Evolutionary conservation across 2,113 vertebrate species (phyloP).

Genomic region (Climacteris rufus): DNA sequence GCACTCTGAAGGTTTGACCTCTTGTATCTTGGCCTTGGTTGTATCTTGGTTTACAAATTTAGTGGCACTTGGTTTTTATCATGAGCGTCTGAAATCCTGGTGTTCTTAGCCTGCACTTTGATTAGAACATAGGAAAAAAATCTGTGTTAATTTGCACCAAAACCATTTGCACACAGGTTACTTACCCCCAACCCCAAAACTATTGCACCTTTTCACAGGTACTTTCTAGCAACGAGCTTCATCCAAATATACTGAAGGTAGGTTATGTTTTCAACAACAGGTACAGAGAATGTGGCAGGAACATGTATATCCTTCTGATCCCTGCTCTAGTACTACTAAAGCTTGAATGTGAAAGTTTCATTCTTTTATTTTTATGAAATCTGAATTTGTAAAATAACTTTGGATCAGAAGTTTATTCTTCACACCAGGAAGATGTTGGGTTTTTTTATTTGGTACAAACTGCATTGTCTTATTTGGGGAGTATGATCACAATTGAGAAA

Average conservation of each 20-base stretch:
- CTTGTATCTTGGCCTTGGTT: not conserved
- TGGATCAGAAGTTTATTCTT: constrained; percentile 31
- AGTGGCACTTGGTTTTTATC: not conserved
- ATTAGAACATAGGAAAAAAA: constrained; percentile 17
- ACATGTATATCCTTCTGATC: not conserved
- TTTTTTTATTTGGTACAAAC: constrained; percentile 2
- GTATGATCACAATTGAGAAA: constrained; percentile 58
- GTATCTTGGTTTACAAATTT: not conserved
- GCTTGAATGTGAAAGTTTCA: not conserved
- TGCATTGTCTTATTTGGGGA: constrained; percentile 51
- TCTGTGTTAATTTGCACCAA: not conserved
- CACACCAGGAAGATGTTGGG: not conserved
- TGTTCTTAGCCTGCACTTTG: not conserved
- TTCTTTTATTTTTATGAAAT: not conserved
- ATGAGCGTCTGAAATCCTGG: not conserved
- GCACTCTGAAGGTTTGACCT: not conserved
- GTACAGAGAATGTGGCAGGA: not conserved
- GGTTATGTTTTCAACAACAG: not conserved
- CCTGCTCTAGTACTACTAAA: not conserved
- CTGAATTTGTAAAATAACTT: constrained; percentile 3
- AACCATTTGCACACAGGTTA: not conserved
- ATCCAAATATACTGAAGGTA: not conserved
- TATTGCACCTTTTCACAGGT: not conserved
- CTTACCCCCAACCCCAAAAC: not conserved
- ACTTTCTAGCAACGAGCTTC: not conserved